Percentiles rank a stretch among this genome's conserved stretches.
Evolutionary conservation across 2,888 invertebrate genomes (phyloP).

Genomic region (Morpho helenor): DNA sequence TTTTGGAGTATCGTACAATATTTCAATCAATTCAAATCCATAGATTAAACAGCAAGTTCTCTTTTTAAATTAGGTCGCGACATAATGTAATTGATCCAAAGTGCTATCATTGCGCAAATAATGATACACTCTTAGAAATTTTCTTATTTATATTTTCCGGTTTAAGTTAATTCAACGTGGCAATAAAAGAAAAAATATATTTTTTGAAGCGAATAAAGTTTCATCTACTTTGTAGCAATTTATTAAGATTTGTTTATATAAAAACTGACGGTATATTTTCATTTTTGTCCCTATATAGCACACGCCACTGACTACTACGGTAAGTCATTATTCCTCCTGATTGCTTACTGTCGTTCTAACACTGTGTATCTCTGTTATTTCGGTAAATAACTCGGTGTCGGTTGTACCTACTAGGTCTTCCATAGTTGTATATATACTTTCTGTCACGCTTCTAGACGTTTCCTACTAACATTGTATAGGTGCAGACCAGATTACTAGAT

Average conservation of each 20-base stretch:
- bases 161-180: too few species aligned
- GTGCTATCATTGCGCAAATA: too few species aligned
- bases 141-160: too few species aligned
- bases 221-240: not conserved
- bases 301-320: conserved; percentile 99
- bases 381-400: conserved; percentile 66
- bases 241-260: conserved; percentile 26
- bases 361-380: conserved; percentile 47
- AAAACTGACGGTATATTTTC: conserved; percentile 61
- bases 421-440: conserved; percentile 64
- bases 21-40: too few species aligned
- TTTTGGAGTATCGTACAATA: too few species aligned
- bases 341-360: conserved; percentile 50
- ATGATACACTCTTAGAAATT: too few species aligned
- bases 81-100: too few species aligned
- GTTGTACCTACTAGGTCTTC: conserved; percentile 47
- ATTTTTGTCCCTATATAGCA: conserved; percentile 82
- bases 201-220: conserved; percentile 7
- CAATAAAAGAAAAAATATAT: too few species aligned
- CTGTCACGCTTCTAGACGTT: conserved; percentile 73
- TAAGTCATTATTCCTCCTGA: conserved; percentile 92
- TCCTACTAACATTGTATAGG: conserved; percentile 68
- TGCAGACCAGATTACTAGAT: conserved; percentile 64
- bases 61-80: too few species aligned
- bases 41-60: too few species aligned